phyloP scores from a whole-genome alignment of 2,113 vertebrate species.

The cattle (Bos taurus) region ARS-UCD2.0 NC_037335.1:79440501-79441000 shows the following conservation, averaged over 20 bases:
- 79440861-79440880: neutral
- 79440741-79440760: neutral
- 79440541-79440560: neutral
- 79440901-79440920: neutral
- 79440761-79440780: neutral
- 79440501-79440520: neutral
- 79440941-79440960: neutral
- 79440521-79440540: neutral
- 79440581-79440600: neutral
- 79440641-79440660: neutral
- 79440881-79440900: neutral
- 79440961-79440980: neutral
- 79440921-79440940: neutral
- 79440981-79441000: neutral
- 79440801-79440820: neutral
- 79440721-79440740: neutral
- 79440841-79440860: neutral
- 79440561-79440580: neutral
- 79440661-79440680: rapidly evolving
- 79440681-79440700: neutral
- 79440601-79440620: neutral
- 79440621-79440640: neutral
- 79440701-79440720: neutral
- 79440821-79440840: neutral
- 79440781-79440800: neutral